A percentile compares a stretch with the other conserved stretches of the same genome.
Evolutionary conservation across 2,797 vertebrate species (phyloP).

Genomic region (Lophura swinhoii): DNA sequence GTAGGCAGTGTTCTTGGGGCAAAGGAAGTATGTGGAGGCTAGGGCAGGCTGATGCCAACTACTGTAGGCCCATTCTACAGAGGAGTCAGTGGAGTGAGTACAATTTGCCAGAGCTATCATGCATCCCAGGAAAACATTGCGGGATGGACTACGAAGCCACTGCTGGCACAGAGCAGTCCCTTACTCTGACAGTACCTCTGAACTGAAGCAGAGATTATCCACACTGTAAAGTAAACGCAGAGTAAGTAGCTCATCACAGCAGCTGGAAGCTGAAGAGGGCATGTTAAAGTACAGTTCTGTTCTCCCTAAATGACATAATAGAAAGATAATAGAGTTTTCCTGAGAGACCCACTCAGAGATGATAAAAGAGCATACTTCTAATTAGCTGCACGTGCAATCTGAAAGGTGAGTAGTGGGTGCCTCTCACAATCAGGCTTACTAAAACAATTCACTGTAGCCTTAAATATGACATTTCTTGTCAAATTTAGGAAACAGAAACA

Average conservation of each 20-base stretch:
- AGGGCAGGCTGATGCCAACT: background rate
- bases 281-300: background rate
- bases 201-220: background rate
- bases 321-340: background rate
- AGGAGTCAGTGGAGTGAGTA: background rate
- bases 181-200: background rate
- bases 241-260: background rate
- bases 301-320: background rate
- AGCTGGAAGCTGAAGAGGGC: background rate
- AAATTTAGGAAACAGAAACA: background rate
- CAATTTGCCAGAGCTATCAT: background rate
- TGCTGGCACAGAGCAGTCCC: background rate
- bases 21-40: fast-evolving
- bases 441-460: background rate
- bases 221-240: background rate
- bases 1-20: background rate
- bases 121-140: background rate
- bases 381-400: background rate
- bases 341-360: background rate
- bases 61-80: background rate
- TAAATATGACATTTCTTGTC: slow-evolving; percentile 1
- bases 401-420: background rate
- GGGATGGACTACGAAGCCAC: fast-evolving
- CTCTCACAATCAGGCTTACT: background rate
- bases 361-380: background rate